A percentile compares a stretch with the other conserved stretches of the same genome.
Conservation (phyloP, 2,113 vertebrate genomes). For the Elephantulus edwardii region DNA sequence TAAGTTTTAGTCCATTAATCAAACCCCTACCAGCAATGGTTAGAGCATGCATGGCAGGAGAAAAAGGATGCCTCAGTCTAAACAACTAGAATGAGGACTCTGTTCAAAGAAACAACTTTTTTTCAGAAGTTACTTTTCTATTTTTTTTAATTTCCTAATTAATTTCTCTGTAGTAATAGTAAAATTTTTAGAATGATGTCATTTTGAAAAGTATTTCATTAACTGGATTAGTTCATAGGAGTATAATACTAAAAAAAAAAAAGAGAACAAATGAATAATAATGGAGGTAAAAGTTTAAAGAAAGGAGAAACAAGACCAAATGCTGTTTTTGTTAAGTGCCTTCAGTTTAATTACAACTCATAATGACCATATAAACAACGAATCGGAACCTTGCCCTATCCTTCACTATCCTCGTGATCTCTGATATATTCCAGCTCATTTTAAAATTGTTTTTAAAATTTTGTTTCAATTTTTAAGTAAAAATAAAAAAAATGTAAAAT, state of each 20-base stretch:
- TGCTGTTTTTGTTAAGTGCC: too few species aligned
- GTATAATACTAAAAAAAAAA: background rate
- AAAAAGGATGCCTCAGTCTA: conserved; percentile 35
- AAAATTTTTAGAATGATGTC: background rate
- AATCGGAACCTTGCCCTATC: too few species aligned
- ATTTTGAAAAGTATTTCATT: background rate
- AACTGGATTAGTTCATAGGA: background rate
- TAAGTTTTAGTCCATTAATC: conserved; percentile 71
- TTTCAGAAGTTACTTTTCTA: background rate
- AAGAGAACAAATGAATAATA: background rate
- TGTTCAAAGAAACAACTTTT: conserved; percentile 18
- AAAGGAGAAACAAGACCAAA: background rate
- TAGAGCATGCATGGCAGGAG: background rate
- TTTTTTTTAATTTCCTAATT: background rate
- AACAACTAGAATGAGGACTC: conserved; percentile 37
- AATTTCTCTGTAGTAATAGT: background rate
- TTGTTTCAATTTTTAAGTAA: too few species aligned
- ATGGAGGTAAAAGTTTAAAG: background rate
- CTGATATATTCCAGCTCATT: too few species aligned
- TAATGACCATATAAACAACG: too few species aligned
- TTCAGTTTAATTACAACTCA: too few species aligned
- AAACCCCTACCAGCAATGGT: conserved; percentile 57
- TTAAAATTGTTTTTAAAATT: too few species aligned
- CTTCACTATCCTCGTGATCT: too few species aligned
- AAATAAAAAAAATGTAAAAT: background rate